phyloP scores from a whole-genome alignment of 2,113 vertebrate genomes.

The Dendrocopos noguchii region DNA sequence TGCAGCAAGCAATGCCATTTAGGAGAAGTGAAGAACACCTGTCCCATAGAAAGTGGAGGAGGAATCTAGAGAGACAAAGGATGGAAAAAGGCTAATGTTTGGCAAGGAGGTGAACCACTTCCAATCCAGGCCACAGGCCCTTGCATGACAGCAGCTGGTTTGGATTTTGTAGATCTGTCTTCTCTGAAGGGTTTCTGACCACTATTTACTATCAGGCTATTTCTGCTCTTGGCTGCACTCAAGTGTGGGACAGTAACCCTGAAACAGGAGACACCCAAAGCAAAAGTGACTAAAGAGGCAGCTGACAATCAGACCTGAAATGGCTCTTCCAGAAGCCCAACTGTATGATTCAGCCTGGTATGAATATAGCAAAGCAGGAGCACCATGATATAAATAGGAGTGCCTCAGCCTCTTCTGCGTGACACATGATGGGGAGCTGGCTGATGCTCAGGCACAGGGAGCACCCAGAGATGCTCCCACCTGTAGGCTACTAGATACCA shows the following conservation, averaged over 20 bases:
- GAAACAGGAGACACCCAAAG: background rate
- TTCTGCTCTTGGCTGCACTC: background rate
- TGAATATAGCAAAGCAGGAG: background rate
- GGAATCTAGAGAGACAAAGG: background rate
- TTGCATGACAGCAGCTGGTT: background rate
- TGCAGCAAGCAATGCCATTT: fast-evolving
- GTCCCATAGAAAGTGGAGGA: background rate
- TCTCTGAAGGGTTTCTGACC: background rate
- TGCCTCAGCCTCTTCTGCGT: background rate
- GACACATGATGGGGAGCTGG: background rate
- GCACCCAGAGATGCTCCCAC: background rate
- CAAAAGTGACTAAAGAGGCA: background rate
- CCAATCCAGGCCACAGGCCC: background rate
- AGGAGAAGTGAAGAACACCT: background rate
- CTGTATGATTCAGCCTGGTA: background rate
- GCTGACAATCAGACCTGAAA: background rate
- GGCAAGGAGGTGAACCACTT: background rate
- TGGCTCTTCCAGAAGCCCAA: background rate
- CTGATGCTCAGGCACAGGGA: background rate
- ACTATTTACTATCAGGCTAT: background rate
- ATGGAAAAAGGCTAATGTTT: background rate
- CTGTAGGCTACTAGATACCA: background rate
- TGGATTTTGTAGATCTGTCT: background rate
- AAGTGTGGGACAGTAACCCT: background rate
- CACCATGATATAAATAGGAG: background rate